Base-by-base conservation (phyloP, 2,797 vertebrate species). In the Hydrolagus colliei region DNA sequence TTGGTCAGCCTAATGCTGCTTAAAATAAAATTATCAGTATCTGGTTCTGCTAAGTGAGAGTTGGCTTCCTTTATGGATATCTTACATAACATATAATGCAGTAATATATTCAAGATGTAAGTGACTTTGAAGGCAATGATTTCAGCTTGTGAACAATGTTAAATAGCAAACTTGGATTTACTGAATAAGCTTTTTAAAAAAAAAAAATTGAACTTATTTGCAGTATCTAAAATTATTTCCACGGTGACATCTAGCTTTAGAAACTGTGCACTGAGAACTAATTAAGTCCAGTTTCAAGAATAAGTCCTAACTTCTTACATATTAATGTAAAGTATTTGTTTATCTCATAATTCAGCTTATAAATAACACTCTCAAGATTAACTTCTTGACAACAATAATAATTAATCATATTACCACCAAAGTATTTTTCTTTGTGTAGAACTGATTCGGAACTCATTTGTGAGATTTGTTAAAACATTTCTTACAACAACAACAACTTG, bases 1-100 rank as follows among this genome's bases (percentile, higher is more conserved):
- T 84, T 41, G 27, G 18, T 68, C 79, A 82, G 67, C 27, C 63
- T 20, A 82, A 82, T 82, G 9, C 32, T 84, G 65, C 79, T 20
- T 84, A 18, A 71, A 68, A 84, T 67, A 84, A 65, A 35, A 41
- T 52, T 7, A 14, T 82, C 63, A 68, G 62, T 18, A 18, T 35
- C 63, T 41, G 32, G 13, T 68, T 65, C 79, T 82, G 65, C 68
- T 71, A 82, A 67, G 22, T 27, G 63, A 41, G 9, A 9, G 63
- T 84, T 71, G 22, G 32, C n/a, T 71, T 52, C 32, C 12, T 84
- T 32, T 35, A 68, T 71, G 71, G 41, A 84, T 71, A 14, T 84
- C 5, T 84, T 84, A 20, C 32, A 84, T 84, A 68, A 41, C n/a
- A 52, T 52, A 68, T 82, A 82, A 65, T 80, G 18, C 52, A 20